Base-by-base conservation (phyloP, 1,140 invertebrate species). In the Berghia stephanieae region DNA sequence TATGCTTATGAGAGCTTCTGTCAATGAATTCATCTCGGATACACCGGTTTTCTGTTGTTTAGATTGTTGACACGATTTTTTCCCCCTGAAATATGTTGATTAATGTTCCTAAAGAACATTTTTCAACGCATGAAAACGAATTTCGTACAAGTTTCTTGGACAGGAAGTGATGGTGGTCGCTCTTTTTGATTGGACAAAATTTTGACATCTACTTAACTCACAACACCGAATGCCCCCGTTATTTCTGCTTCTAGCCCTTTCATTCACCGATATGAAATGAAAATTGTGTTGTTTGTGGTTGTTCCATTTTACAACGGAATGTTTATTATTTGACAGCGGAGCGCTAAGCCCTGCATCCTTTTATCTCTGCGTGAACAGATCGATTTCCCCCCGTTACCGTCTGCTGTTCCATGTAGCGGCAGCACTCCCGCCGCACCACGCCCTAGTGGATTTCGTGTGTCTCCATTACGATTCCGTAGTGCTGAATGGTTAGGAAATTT, bases 271-370 rank as follows among this genome's bases (percentile, higher is more conserved):
- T 46, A 49, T 18, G 43, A 43, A 36, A n/a, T 68, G 31, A 84
- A 81, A 83, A 83, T 82, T 80, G 66, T 76, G 49, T 46, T 75
- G 71, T 74, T 78, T 67, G 60, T 78, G 78, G 82, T 81, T 83
- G 77, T 83, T 83, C 79, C 78, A 42, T 76, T 68, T 63, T 78
- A 75, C 69, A 63, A 46, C 57, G 46, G 18, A 44, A 79, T 75
- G 36, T 6, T 24, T 10, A 66, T 63, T 66, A 21, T 10, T 43
- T 24, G 6, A 43, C 34, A 21, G 31, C 42, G n/a, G 43, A 66
- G 49, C 52, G 71, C 69, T 21, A 68, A 40, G 74, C 44, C 34
- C 60, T 38, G 60, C 27, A 60, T 55, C 18, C 70, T 55, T 52
- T 49, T 24, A 44, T 55, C 75, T 43, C 57, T 70, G 49, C 63